Conservation (phyloP, 2,888 invertebrate species). For the Epistrophe eligans region DNA sequence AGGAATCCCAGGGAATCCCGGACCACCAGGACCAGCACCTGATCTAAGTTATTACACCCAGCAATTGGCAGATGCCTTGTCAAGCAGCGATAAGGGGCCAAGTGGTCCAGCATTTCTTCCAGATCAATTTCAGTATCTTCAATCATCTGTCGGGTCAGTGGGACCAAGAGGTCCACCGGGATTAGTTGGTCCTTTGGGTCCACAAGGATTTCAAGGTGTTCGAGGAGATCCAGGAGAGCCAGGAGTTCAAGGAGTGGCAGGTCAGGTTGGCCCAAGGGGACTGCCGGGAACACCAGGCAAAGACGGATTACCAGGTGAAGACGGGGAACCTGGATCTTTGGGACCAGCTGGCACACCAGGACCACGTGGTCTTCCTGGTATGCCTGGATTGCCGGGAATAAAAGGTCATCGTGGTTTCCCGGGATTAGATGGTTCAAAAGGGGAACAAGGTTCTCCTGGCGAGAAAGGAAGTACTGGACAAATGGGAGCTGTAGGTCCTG, state of each 20-base stretch:
- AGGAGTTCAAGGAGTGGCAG: conserved; percentile 88
- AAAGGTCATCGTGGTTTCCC: conserved; percentile 93
- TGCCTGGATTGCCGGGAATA: conserved; percentile 91
- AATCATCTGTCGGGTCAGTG: conserved; percentile 91
- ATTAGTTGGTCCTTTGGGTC: conserved; percentile 86
- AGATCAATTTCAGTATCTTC: conserved; percentile 90
- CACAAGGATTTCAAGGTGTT: conserved; percentile 92
- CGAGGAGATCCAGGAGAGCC: conserved; percentile 92
- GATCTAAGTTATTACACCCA: conserved; percentile 86
- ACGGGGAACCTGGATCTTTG: conserved; percentile 90
- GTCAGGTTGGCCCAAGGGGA: conserved; percentile 90
- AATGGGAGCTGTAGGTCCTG: conserved; percentile 89
- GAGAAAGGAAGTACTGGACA: conserved; percentile 90
- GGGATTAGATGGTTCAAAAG: conserved; percentile 92
- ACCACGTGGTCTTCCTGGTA: conserved; percentile 88
- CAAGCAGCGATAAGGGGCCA: conserved; percentile 91
- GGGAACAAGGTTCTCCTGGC: conserved; percentile 90
- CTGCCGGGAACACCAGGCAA: conserved; percentile 89
- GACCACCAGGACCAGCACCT: conserved; percentile 87
- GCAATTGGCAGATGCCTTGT: conserved; percentile 89
- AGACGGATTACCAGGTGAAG: conserved; percentile 91
- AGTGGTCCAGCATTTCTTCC: conserved; percentile 85
- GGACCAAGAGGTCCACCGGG: conserved; percentile 93
- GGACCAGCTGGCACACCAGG: conserved; percentile 90
- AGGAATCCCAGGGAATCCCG: conserved; percentile 84